Percentiles rank a stretch among this genome's conserved stretches.
Conservation (phyloP, 2,888 invertebrate species). For the Ornithoptera alexandrae region DNA sequence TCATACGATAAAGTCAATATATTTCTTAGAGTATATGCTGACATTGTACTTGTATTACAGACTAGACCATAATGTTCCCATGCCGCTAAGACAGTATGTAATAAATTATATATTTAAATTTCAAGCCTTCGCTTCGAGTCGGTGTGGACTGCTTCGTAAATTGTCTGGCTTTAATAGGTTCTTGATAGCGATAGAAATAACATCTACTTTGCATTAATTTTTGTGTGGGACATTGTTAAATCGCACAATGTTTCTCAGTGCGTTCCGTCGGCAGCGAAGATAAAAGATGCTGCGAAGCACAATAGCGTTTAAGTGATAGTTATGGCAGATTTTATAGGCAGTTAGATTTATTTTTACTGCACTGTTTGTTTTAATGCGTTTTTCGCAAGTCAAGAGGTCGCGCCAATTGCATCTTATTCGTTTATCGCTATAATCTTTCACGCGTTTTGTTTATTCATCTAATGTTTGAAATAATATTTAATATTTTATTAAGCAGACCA, state of each 20-base stretch:
- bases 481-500: background rate
- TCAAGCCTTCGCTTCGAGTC: constrained; percentile 37
- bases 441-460: constrained; percentile 42
- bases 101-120: constrained; percentile 50
- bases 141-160: constrained; percentile 53
- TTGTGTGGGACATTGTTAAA: constrained; percentile 48
- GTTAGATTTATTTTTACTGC: constrained; percentile 80
- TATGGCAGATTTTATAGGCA: constrained; percentile 80
- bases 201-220: constrained; percentile 39
- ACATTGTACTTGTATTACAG: background rate
- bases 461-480: constrained; percentile 16
- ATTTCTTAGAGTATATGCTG: background rate
- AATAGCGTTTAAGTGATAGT: constrained; percentile 79
- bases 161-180: constrained; percentile 38
- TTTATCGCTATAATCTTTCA: constrained; percentile 48
- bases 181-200: constrained; percentile 17
- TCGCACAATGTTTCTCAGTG: constrained; percentile 55
- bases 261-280: constrained; percentile 55
- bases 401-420: constrained; percentile 62
- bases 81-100: background rate
- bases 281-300: constrained; percentile 63
- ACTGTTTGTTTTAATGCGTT: constrained; percentile 78
- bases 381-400: constrained; percentile 71
- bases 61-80: background rate
- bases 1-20: too few species aligned